phyloP scores from a whole-genome alignment of 1,140 invertebrate genomes.

The Cotesia chilonis region DNA sequence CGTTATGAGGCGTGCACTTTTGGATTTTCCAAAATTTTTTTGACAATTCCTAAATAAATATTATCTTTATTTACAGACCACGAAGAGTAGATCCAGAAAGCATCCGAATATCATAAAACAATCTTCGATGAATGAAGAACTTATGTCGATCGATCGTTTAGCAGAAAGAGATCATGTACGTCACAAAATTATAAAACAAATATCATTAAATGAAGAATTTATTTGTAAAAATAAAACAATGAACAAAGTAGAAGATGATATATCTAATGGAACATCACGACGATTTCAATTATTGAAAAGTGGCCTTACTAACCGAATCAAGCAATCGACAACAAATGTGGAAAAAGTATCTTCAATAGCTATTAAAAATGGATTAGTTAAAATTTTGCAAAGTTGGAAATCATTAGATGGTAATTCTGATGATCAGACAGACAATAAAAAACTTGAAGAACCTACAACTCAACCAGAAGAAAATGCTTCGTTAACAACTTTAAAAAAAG shows the following conservation, averaged over 20 bases:
- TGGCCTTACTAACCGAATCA: conserved; percentile 81
- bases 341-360: conserved; percentile 78
- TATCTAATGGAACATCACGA: conserved; percentile 78
- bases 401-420: conserved; percentile 61
- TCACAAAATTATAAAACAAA: conserved; percentile 87
- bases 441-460: conserved; percentile 40
- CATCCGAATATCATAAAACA: conserved; percentile 81
- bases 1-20: too few species aligned
- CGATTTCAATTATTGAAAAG: conserved; percentile 85
- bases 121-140: conserved; percentile 87
- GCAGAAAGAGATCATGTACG: conserved; percentile 84
- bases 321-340: conserved; percentile 81
- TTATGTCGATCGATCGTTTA: conserved; percentile 84
- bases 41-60: background rate
- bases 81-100: conserved; percentile 46
- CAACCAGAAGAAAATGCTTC: conserved; percentile 54
- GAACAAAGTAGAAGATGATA: conserved; percentile 77
- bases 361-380: conserved; percentile 73
- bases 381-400: conserved; percentile 80
- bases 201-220: conserved; percentile 86
- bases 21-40: background rate
- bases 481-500: conserved; percentile 47
- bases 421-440: conserved; percentile 30
- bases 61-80: background rate
- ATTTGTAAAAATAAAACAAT: conserved; percentile 78